A percentile compares a stretch with the other conserved stretches of the same genome.
Conservation (phyloP, 2,113 vertebrate species). For the Enhydra lutris region DNA sequence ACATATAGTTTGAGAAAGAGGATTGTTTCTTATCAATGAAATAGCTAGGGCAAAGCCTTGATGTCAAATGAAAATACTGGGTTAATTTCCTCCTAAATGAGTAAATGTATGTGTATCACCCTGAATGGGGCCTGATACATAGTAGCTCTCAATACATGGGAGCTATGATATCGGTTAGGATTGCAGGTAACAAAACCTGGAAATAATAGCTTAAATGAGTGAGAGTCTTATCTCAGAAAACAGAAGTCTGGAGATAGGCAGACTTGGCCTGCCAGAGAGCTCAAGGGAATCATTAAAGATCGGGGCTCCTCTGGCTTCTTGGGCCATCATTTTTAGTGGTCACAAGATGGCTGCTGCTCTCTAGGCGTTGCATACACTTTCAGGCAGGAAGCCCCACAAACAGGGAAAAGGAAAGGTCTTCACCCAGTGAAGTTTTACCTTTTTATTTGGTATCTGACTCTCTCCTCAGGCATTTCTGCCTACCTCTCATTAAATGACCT, state of each 20-base stretch:
- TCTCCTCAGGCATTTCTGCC: background rate
- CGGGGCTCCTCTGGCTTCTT: background rate
- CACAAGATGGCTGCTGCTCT: background rate
- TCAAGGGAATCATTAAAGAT: background rate
- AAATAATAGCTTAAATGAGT: background rate
- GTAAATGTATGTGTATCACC: background rate
- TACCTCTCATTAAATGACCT: background rate
- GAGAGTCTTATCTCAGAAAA: background rate
- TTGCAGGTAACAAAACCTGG: background rate
- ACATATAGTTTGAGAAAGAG: background rate
- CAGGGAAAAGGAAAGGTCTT: background rate
- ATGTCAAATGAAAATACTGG: background rate
- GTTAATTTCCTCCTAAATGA: background rate
- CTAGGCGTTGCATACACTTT: background rate
- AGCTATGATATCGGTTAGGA: background rate
- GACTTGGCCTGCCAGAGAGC: background rate
- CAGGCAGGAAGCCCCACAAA: background rate
- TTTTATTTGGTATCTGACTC: background rate
- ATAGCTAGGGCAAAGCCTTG: background rate
- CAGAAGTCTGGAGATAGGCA: background rate
- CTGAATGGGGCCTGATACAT: background rate
- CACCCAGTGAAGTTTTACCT: background rate
- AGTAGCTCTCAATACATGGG: background rate
- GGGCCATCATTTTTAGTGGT: background rate
- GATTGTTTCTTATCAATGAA: background rate